A percentile compares a stretch with the other conserved stretches of the same genome.
These are phyloP conservation scores for Stictocephala bisonia DNA, from an alignment of 2,888 invertebrate genomes.

Conservation along the genomic window DNA sequence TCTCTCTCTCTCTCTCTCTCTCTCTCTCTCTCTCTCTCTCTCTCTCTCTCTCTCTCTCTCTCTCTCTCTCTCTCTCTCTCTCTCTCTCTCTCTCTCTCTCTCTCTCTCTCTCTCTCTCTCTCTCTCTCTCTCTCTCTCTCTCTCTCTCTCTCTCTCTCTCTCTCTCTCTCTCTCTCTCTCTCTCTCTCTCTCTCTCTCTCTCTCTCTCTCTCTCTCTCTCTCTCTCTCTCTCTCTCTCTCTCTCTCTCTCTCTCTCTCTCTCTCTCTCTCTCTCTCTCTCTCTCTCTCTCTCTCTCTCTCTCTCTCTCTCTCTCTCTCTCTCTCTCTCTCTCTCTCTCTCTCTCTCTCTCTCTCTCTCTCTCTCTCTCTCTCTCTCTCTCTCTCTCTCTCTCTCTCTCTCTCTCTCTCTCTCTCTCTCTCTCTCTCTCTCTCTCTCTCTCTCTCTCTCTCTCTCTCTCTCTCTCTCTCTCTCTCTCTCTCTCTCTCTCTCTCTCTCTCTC, in stretches of 20 bases:
- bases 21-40: background rate
- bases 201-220: background rate
- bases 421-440: no score
- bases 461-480: no score
- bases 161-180: background rate
- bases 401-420: no score
- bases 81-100: background rate
- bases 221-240: background rate
- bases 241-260: background rate
- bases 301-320: background rate
- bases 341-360: background rate
- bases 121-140: background rate
- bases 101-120: background rate
- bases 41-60: conserved; percentile 1
- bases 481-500: no score
- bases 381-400: no score
- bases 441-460: no score
- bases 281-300: background rate
- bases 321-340: background rate
- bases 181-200: background rate
- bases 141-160: background rate
- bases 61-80: conserved; percentile 36
- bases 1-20: conserved; percentile 35
- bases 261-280: background rate
- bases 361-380: no score